Evolutionary conservation across 2,888 invertebrate species (phyloP), one percentile per base, ranked within the genome.

Genomic region (Napeogenes inachia): DNA sequence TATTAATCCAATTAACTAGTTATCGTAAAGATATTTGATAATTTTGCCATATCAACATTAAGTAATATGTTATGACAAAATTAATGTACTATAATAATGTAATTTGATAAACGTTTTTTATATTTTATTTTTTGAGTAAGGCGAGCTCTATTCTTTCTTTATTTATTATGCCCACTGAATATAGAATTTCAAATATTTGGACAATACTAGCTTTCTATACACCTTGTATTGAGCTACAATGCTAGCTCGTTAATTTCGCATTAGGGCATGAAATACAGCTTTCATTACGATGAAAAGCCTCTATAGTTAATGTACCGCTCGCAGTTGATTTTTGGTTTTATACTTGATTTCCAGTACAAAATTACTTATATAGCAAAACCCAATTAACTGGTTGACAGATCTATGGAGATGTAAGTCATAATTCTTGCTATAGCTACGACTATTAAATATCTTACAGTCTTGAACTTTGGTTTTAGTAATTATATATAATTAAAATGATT

Each of bases 191-290:
- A 30, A 50, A 50, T 50, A n/a, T 30, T 45, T 56, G 12, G 42
- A 56, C 21, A n/a, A 33, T 46, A 45, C 32, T 33, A 46, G 50
- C 30, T 35, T 35, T 5, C 6, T 5, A 35, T 35, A 50, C 58
- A 55, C 54, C 54, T 63, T 6, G 50, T 73, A 77, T 74, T 72
- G 71, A 71, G 64, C 68, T 67, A 69, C 71, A 73, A 74, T 59
- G 58, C 67, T 58, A 65, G 71, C 73, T 78, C 80, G 75, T 80
- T 78, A 81, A 72, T 75, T 75, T 73, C 70, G 67, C 77, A 76
- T 78, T 77, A 75, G 67, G 67, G 70, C 68, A 73, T 74, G 74
- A 76, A 77, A 70, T 71, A 72, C 68, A 61, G 70, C 71, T 62
- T 72, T 75, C 73, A 75, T 75, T 74, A 73, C 67, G 69, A 71